Evolutionary conservation across 2,888 invertebrate species (phyloP), one percentile per base, ranked within the genome.

Genomic region (Eremobia ochroleuca): DNA sequence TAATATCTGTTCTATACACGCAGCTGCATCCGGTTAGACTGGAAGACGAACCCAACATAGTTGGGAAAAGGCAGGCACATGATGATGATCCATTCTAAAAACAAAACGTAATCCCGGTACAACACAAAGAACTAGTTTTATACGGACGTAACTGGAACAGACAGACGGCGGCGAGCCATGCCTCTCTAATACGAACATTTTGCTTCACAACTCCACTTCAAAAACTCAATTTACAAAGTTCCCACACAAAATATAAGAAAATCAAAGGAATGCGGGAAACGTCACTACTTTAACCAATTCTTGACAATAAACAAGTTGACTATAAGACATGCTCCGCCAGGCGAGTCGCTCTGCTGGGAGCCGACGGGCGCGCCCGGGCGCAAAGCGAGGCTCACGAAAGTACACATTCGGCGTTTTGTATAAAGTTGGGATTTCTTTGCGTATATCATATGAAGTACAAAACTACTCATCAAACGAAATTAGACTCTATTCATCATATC

Each of bases 241-340:
- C 43, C 72, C 81, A 82, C 79, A 86, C 85, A 85, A 84, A 85
- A 88, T 87, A 89, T 88, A 89, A 90, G 83, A 85, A 87, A 90
- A 90, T 91, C 88, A 89, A 89, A 88, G 87, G 83, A 87, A 88
- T 87, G 88, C 87, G 83, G 81, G 75, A 86, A 87, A 91, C 79
- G 91, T 90, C 88, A 91, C 88, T 85, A 85, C 88, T 89, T 85
- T 87, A 93, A 92, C 91, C 92, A 92, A 92, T 93, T 91, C 90
- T 89, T 91, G 92, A 93, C 93, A 93, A 87, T 88, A 94, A 94
- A 94, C 92, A 93, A 93, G 91, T 92, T 91, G 91, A 90, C 89
- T 92, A 82, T 88, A 91, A 90, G 92, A 92, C 92, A 92, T 92
- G 90, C 91, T 91, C 90, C 87, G 90, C 91, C 89, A 87, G 86